These are phyloP conservation scores for Emydura subglobosa DNA, from an alignment of 2,113 vertebrate species.

Conservation along the genomic window DNA sequence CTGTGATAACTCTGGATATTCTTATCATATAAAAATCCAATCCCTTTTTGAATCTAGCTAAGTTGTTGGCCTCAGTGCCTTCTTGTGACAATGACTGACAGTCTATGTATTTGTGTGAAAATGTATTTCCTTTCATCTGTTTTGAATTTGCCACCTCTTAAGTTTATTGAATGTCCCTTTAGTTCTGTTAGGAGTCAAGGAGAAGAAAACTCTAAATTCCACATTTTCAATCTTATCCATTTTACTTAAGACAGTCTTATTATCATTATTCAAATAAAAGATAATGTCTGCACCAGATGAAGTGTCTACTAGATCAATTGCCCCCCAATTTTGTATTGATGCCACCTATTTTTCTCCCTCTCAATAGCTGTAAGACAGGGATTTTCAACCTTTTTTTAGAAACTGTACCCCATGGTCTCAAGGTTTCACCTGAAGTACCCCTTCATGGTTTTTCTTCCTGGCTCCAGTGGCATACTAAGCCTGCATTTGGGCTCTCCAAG, in stretches of 20 bases:
- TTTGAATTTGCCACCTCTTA: constrained; percentile 13
- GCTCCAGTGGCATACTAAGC: too few species aligned
- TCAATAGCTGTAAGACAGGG: neutral
- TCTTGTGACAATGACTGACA: constrained; percentile 18
- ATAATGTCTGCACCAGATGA: constrained; percentile 6
- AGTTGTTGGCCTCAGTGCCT: neutral
- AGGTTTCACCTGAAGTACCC: too few species aligned
- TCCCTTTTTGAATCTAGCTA: neutral
- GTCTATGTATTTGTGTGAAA: neutral
- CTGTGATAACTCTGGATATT: neutral
- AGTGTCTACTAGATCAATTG: constrained; percentile 27
- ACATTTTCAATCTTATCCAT: neutral
- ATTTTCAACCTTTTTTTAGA: too few species aligned
- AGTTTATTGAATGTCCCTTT: neutral
- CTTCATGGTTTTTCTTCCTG: too few species aligned
- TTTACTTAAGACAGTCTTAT: constrained; percentile 30
- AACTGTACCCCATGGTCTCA: too few species aligned
- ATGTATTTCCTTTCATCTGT: neutral
- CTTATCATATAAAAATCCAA: neutral
- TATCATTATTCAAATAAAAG: constrained; percentile 20
- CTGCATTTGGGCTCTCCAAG: too few species aligned
- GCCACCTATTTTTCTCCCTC: neutral
- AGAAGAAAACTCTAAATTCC: constrained; percentile 44
- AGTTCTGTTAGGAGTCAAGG: constrained; percentile 6
- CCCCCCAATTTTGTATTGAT: neutral